Percentiles rank a stretch among this genome's conserved stretches.
Evolutionary conservation across 2,888 invertebrate species (phyloP).

Genomic region (Pristionchus maxplancki): DNA sequence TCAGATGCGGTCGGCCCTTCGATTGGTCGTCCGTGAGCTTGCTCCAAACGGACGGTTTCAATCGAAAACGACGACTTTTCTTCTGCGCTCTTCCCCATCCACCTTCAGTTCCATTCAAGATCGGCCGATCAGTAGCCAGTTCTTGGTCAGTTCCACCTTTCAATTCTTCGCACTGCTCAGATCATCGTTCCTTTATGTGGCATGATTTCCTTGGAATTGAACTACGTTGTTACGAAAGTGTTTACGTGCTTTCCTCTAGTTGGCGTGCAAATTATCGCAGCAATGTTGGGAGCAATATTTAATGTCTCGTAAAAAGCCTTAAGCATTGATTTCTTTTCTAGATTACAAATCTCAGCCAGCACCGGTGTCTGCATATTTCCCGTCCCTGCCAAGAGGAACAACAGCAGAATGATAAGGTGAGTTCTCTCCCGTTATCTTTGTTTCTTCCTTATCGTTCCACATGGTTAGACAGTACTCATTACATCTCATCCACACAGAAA

Average conservation of each 20-base stretch:
- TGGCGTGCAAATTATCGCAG: not conserved
- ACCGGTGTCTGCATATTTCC: conserved; percentile 26
- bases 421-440: not conserved
- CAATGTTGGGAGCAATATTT: no score
- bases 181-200: not conserved
- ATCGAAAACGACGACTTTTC: not conserved
- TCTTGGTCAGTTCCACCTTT: conserved; percentile 7
- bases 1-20: conserved; percentile 46
- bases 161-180: not conserved
- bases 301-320: not conserved
- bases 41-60: conserved; percentile 5
- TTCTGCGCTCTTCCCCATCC: conserved; percentile 13
- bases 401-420: conserved; percentile 37
- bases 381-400: conserved; percentile 34
- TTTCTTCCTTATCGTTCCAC: not conserved
- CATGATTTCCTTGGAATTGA: not conserved
- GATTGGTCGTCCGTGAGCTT: conserved; percentile 33
- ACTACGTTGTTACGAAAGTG: not conserved
- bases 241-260: not conserved
- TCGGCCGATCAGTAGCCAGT: conserved; percentile 33
- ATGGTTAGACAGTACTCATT: not conserved
- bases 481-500: conserved; percentile 3
- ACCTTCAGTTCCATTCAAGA: conserved; percentile 2
- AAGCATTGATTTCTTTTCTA: not conserved
- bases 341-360: conserved; percentile 1